These are phyloP conservation scores for Amphiprion percula DNA, from an alignment of 2,113 vertebrate species.

Conservation along the genomic window DNA sequence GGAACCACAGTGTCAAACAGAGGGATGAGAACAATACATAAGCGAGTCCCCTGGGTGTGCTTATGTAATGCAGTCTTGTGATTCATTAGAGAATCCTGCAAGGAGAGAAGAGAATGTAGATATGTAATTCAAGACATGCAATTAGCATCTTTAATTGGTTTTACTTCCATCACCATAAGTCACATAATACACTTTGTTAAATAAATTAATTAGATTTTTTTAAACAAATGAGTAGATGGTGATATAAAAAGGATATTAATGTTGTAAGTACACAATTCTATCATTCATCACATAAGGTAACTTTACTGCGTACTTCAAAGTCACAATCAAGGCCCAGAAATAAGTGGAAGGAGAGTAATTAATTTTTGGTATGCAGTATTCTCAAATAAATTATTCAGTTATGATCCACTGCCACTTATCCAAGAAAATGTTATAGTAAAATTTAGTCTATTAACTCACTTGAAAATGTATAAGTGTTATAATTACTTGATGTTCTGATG, in stretches of 20 bases:
- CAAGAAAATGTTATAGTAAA: neutral
- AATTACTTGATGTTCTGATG: neutral
- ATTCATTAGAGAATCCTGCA: slow-evolving; percentile 59
- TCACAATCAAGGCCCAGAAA: neutral
- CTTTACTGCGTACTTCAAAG: neutral
- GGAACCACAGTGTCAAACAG: slow-evolving; percentile 56
- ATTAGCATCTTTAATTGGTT: slow-evolving; percentile 49
- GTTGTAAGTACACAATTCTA: slow-evolving; percentile 14
- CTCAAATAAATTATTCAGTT: neutral
- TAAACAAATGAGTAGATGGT: neutral
- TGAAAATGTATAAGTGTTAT: too few relatives aligned
- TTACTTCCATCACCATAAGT: slow-evolving; percentile 2
- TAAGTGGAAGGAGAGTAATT: neutral
- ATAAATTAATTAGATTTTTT: slow-evolving; percentile 10
- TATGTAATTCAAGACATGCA: slow-evolving; percentile 37
- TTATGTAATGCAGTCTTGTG: slow-evolving; percentile 39
- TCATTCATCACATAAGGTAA: slow-evolving; percentile 14
- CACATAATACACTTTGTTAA: slow-evolving; percentile 22
- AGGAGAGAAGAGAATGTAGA: slow-evolving; percentile 39
- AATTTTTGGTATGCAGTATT: neutral
- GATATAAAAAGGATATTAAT: slow-evolving; percentile 33
- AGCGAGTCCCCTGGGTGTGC: slow-evolving; percentile 37
- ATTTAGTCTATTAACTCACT: neutral
- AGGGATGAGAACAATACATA: slow-evolving; percentile 47
- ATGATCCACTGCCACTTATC: neutral